These are phyloP conservation scores for Cydia strobilella DNA, from an alignment of 1,140 invertebrate species.

Conservation along the genomic window DNA sequence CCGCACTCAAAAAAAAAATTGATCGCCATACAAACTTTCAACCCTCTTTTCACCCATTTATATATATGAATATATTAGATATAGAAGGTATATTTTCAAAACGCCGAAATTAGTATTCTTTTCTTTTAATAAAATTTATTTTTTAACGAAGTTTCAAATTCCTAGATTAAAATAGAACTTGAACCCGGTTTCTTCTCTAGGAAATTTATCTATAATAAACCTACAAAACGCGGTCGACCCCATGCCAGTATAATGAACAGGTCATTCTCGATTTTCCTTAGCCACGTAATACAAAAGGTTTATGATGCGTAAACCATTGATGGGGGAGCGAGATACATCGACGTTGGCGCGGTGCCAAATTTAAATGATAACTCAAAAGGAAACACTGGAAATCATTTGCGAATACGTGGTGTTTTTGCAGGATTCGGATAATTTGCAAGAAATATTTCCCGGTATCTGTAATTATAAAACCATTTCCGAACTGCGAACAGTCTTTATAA, in stretches of 20 bases:
- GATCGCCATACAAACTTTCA: too few relatives aligned
- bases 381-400: constrained; percentile 32
- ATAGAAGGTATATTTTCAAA: too few relatives aligned
- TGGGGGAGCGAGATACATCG: constrained; percentile 24
- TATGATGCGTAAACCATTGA: constrained; percentile 31
- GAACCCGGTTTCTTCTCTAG: not conserved
- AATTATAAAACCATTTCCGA: too few relatives aligned
- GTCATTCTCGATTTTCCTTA: constrained; percentile 24
- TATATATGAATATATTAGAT: too few relatives aligned
- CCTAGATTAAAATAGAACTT: too few relatives aligned
- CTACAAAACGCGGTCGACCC: not conserved
- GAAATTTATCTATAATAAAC: constrained; percentile 6
- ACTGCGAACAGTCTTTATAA: too few relatives aligned
- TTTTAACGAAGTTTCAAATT: too few relatives aligned
- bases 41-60: too few relatives aligned
- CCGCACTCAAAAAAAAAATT: too few relatives aligned
- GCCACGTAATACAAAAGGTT: constrained; percentile 30
- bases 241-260: constrained; percentile 24
- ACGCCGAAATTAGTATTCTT: too few relatives aligned
- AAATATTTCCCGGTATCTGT: not conserved
- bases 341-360: constrained; percentile 10
- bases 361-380: constrained; percentile 32
- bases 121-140: too few relatives aligned
- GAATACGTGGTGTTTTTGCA: not conserved
- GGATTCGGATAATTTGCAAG: not conserved